Conservation (phyloP, 2,113 vertebrate species). For the Lipotes vexillifer region DNA sequence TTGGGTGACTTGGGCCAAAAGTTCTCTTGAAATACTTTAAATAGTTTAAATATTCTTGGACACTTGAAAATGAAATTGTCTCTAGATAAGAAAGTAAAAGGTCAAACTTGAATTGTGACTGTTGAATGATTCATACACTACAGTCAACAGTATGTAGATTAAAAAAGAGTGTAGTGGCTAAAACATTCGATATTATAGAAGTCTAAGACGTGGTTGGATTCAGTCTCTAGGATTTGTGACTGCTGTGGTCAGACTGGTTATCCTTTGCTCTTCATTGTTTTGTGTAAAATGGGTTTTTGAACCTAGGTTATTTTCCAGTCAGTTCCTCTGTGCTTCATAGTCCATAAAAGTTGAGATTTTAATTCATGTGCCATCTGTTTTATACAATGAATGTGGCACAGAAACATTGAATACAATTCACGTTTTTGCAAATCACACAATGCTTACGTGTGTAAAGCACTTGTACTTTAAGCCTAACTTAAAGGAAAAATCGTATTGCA, state of each 20-base stretch:
- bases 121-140: background rate
- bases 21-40: constrained; percentile 76
- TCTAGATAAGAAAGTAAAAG: constrained; percentile 67
- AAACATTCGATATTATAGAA: background rate
- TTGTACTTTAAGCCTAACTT: background rate
- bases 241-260: background rate
- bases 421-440: background rate
- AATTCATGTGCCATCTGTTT: background rate
- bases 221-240: background rate
- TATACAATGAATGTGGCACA: background rate
- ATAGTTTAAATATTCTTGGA: constrained; percentile 66
- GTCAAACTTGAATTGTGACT: constrained; percentile 47
- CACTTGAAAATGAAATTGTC: constrained; percentile 74
- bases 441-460: background rate
- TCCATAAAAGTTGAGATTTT: constrained; percentile 9
- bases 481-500: background rate
- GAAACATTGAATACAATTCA: background rate
- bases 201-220: background rate
- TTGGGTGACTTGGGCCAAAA: constrained; percentile 38
- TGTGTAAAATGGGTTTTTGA: background rate
- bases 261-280: constrained; percentile 11
- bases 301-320: background rate
- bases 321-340: background rate
- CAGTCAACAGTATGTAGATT: constrained; percentile 7
- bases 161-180: background rate